phyloP scores from a whole-genome alignment of 2,888 invertebrate species.

The Onchidella celtica region DNA sequence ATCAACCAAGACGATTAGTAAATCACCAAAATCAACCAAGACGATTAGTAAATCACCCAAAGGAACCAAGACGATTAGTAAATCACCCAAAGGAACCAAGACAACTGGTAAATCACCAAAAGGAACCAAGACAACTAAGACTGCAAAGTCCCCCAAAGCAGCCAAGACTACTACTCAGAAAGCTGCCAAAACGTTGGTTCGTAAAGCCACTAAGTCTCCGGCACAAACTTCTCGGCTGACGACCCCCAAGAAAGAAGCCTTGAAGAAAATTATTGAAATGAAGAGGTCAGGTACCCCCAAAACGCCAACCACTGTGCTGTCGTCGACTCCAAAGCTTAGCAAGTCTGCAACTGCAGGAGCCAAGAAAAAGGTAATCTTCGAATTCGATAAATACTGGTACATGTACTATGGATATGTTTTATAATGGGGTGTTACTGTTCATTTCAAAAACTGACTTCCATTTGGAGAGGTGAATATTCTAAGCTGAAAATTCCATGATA shows the following conservation, averaged over 20 bases:
- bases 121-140: background rate
- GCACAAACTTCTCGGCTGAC: too few relatives aligned
- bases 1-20: background rate
- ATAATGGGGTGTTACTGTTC: too few relatives aligned
- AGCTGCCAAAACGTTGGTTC: too few relatives aligned
- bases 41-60: background rate
- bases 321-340: constrained; percentile 34
- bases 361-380: constrained; percentile 29
- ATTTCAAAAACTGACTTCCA: too few relatives aligned
- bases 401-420: too few relatives aligned
- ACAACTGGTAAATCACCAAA: background rate
- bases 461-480: too few relatives aligned
- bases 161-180: background rate
- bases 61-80: background rate
- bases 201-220: too few relatives aligned
- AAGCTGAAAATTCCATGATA: too few relatives aligned
- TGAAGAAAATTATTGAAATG: background rate
- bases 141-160: background rate
- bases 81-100: background rate
- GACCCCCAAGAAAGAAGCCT: background rate
- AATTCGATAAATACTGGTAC: background rate
- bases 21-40: background rate
- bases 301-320: background rate
- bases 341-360: constrained; percentile 25
- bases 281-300: background rate